phyloP scores from a whole-genome alignment of 2,797 vertebrate genomes.

The Notamacropus eugenii region DNA sequence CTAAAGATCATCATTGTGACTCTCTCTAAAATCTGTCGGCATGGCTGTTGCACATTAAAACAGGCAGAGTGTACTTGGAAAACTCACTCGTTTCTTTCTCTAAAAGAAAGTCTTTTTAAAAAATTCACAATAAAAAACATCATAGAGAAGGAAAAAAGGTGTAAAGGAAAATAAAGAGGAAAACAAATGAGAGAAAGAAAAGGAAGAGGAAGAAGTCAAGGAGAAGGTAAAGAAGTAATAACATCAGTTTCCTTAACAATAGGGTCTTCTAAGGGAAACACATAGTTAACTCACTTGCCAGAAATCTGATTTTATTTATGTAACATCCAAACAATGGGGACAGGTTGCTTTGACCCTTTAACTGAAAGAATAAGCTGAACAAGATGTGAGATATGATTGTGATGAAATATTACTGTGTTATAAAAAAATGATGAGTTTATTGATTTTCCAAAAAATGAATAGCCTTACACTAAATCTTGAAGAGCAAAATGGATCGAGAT shows the following conservation, averaged over 20 bases:
- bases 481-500: too few relatives aligned
- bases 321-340: not conserved
- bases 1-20: not conserved
- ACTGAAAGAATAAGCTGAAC: not conserved
- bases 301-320: not conserved
- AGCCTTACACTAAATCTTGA: too few relatives aligned
- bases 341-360: not conserved
- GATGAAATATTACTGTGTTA: too few relatives aligned
- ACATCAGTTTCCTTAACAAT: not conserved
- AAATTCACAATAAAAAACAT: not conserved
- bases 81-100: not conserved
- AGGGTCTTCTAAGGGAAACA: not conserved
- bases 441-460: too few relatives aligned
- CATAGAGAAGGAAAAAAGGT: not conserved
- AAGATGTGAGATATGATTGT: too few relatives aligned
- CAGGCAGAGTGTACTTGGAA: not conserved
- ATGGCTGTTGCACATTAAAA: not conserved
- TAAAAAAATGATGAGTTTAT: too few relatives aligned
- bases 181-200: not conserved
- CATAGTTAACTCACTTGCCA: not conserved
- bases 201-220: not conserved
- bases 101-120: not conserved
- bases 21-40: not conserved
- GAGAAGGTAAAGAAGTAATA: not conserved
- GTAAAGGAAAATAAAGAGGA: not conserved